Percentiles rank a stretch among this genome's conserved stretches.
Conservation (phyloP, 2,797 vertebrate species). For the Sparus aurata region DNA sequence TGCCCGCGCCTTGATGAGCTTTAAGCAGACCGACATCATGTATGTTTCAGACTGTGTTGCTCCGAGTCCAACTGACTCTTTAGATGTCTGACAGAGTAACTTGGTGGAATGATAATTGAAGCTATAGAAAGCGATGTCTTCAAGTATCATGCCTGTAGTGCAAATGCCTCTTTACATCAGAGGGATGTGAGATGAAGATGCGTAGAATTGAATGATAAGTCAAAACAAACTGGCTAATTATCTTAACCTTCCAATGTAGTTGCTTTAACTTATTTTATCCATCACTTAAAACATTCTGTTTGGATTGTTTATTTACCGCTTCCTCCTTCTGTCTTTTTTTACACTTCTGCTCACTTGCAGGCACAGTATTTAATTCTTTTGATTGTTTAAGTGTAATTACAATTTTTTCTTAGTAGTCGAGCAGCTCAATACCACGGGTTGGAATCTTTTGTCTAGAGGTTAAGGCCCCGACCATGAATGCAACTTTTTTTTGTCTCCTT, state of each 20-base stretch:
- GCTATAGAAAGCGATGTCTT: conserved; percentile 14
- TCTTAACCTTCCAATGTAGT: neutral
- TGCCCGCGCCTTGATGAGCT: conserved; percentile 60
- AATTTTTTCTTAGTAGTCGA: no score
- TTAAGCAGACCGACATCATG: conserved; percentile 34
- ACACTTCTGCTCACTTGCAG: no score
- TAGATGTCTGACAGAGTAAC: conserved; percentile 25
- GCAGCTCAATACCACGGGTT: neutral
- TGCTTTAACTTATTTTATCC: neutral
- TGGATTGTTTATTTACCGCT: no score
- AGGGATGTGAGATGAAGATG: neutral
- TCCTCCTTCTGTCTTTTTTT: no score
- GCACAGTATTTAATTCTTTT: no score
- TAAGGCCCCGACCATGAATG: no score
- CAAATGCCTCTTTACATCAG: neutral
- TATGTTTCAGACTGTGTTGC: conserved; percentile 40
- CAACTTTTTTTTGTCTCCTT: neutral
- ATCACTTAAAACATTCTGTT: neutral
- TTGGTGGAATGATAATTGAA: conserved; percentile 4
- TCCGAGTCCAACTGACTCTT: conserved; percentile 18
- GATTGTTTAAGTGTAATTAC: no score
- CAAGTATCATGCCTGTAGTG: conserved; percentile 7
- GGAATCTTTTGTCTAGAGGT: no score
- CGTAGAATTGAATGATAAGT: conserved; percentile 1
- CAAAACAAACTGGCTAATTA: neutral